Base-by-base conservation (phyloP, 2,113 vertebrate genomes). In the Choloepus hoffmanni region DNA sequence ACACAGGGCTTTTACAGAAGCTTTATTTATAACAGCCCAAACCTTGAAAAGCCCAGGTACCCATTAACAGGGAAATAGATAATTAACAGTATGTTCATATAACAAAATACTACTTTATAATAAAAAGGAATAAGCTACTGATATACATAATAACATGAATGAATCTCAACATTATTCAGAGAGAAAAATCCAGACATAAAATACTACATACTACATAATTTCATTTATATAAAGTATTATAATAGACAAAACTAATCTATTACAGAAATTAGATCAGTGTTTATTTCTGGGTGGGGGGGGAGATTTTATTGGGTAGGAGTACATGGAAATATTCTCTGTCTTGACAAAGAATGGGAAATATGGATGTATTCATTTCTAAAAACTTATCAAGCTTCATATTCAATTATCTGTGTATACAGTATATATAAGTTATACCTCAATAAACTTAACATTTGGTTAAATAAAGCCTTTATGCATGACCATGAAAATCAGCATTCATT, bases 401-500 rank as follows among this genome's bases (percentile, higher is more conserved):
- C 89, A 82, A 36, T 55, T 77, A 68, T 62, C 28, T 36, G 11
- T 60, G 53, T 76, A 86, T 53, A 63, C 0, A 76, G 26, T 36
- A 36, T 21, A n/a, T 24, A 36, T 74, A 93, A 95, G 90, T 88
- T 91, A 73, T 58, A 86, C 24, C 55, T 82, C 63, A 85, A 82
- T 86, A 94, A 89, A 89, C 63, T 60, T 92, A 28, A 33, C 58
- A 87, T 87, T 85, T 84, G 60, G 53, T 28, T 55, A 79, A 55
- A 87, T 87, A 96, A 87, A 73, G 24, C 58, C 87, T 90, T 92
- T 89, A 63, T 90, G 62, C 63, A 92, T 70, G 68, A 74, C 19
- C 62, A 53, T 95, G 82, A 93, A 96, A 89, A 89, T 94, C 65
- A 88, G 60, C 36, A 96, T 60, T 36, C 63, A 91, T 85, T 97